Conservation (phyloP, 2,113 vertebrate species). For the Grallaria varia region DNA sequence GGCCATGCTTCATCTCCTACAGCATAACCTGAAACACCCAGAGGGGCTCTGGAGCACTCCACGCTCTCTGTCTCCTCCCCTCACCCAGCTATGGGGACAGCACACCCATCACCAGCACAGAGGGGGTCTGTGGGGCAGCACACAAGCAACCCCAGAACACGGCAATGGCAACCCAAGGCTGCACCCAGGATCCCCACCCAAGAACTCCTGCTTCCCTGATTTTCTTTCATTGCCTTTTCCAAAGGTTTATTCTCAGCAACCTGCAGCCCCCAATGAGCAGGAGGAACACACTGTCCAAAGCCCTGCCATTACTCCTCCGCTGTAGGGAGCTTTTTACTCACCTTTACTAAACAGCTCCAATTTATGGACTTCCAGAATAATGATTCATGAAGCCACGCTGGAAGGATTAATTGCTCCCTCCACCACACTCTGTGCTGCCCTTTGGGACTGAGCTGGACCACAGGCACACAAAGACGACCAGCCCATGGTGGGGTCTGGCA, state of each 20-base stretch:
- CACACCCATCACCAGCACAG: rapidly evolving
- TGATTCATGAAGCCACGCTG: neutral
- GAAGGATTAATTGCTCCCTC: neutral
- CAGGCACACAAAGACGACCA: neutral
- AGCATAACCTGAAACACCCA: too few relatives aligned
- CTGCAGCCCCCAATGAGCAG: neutral
- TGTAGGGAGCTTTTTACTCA: neutral
- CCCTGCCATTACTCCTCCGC: neutral
- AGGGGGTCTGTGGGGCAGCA: neutral
- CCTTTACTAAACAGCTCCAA: neutral
- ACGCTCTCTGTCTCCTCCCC: too few relatives aligned
- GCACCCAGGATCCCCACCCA: neutral
- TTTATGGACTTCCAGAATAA: neutral
- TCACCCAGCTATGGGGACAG: neutral
- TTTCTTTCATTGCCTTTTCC: neutral
- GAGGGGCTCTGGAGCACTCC: neutral
- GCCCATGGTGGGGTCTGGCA: neutral
- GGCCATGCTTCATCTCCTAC: neutral
- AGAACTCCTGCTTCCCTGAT: neutral
- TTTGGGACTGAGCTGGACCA: neutral
- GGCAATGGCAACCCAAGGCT: neutral
- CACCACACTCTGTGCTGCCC: neutral
- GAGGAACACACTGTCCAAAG: neutral
- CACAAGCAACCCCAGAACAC: rapidly evolving
- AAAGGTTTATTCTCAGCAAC: rapidly evolving